Base-by-base conservation (phyloP, 2,797 vertebrate genomes). In the Muraenolepis orangiensis region DNA sequence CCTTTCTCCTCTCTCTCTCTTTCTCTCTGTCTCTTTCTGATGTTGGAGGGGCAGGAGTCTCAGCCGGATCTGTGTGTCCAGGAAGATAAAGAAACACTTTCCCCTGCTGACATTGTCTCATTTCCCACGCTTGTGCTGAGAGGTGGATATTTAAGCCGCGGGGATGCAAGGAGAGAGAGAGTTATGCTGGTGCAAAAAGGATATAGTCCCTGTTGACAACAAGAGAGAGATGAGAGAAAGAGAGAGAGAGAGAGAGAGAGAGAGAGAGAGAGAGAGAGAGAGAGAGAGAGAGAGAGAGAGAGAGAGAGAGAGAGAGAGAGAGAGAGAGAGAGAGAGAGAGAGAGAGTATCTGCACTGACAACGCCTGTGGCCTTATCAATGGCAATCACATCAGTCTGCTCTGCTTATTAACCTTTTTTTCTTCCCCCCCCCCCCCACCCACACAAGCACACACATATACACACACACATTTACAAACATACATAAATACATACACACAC, bases 61-160 rank as follows among this genome's bases (percentile, higher is more conserved):
- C 14, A 18, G 40, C 40, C 13, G 4, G 40, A 46, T 46, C 40
- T 46, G 40, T 46, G 14, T 4, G 40, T 16, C 40, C 40, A 18
- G 40, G 40, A 18, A 46, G 40, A 46, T 46, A 46, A 46, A 46
- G 40, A 46, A 46, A 16, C 40, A 46, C 40, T 46, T 46, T 46
- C 18, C 40, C 40, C 40, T 46, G 40, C 40, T 46, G 40, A 46
- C 40, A 46, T 18, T 46, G 40, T 77, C 75, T 64, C 57, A 81
- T 74, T 77, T 73, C 76, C 80, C 23, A 1, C 64, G 34, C 74
- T 77, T 38, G 7, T 51, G 71, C 74, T 4, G 68, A 79, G 78
- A 85, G 81, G 77, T 84, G 78, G 76, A 77, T 85, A 74, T 84
- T 87, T 87, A 79, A 32, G 8, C 13, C 69, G 73, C 64, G 66